Base-by-base conservation (phyloP, 2,113 vertebrate species). In the Parus major region DNA sequence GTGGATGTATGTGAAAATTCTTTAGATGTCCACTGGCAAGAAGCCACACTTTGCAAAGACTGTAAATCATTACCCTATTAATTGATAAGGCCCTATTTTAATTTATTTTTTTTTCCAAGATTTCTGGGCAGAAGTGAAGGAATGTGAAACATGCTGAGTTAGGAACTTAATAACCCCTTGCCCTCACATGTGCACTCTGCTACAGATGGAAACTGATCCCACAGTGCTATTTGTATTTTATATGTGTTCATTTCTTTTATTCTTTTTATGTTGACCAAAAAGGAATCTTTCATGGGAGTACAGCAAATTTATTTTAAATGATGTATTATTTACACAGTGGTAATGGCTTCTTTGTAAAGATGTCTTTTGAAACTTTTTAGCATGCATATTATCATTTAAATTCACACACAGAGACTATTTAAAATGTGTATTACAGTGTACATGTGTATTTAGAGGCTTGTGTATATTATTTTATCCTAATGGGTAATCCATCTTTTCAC, bases 401-500 rank as follows among this genome's bases (percentile, higher is more conserved):
- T 95, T 95, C 95, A 82, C 88, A 72, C 71, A 75, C 15, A 64
- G 90, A 95, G 95, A 88, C 94, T 94, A 93, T 93, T 97, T 95
- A 95, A 94, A 83, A 90, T 64, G 65, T 91, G 93, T 92, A 90
- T 96, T 96, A 95, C 69, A 79, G 88, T 92, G 88, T 95, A 91
- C 86, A 80, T 96, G 81, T 88, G 91, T 92, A 96, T 97, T 97
- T 96, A 97, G 96, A 88, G 84, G 84, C 81, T 94, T 95, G 95
- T 88, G 94, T 92, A 57, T 96, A 95, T 94, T 96, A 95, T 95
- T 95, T 97, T 89, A 92, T 92, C 96, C 93, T 97, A 97, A 97
- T 95, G 94, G 88, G 94, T 95, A 94, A 97, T 97, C 90, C 76
- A 86, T 97, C 93, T 97, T 97, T 95, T 97, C 84, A 65, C 82